Percentiles rank a stretch among this genome's conserved stretches.
These are phyloP conservation scores for Burhinus oedicnemus DNA, from an alignment of 2,113 vertebrate species.

Conservation along the genomic window DNA sequence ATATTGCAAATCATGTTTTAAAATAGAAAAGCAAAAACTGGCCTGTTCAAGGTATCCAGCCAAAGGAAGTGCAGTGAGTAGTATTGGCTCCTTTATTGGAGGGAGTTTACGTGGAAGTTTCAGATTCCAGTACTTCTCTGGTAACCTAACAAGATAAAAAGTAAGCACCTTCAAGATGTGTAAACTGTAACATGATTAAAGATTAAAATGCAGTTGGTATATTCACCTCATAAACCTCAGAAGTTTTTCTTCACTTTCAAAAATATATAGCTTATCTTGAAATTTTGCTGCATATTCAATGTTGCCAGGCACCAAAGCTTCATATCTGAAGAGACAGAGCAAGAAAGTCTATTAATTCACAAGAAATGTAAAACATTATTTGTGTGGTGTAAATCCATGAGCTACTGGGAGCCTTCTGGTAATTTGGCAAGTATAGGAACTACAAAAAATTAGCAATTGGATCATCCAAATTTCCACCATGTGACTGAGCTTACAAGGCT, in stretches of 20 bases:
- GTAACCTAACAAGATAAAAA: slow-evolving; percentile 76
- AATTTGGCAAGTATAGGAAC: neutral
- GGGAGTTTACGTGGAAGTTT: slow-evolving; percentile 90
- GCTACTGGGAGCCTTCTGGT: neutral
- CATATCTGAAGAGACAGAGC: slow-evolving; percentile 80
- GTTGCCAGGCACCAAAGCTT: slow-evolving; percentile 87
- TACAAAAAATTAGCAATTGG: neutral
- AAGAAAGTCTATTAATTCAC: neutral
- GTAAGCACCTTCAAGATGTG: neutral
- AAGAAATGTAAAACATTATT: neutral
- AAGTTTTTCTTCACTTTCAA: slow-evolving; percentile 86
- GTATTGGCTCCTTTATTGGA: slow-evolving; percentile 83
- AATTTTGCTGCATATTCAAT: slow-evolving; percentile 85
- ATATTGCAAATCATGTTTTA: neutral
- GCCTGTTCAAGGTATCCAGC: slow-evolving; percentile 93
- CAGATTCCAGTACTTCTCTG: slow-evolving; percentile 86
- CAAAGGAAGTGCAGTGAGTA: slow-evolving; percentile 86
- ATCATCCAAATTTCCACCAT: neutral
- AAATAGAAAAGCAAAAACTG: slow-evolving; percentile 9
- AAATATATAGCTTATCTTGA: slow-evolving; percentile 83
- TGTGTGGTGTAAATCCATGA: neutral
- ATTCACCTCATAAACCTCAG: slow-evolving; percentile 89
- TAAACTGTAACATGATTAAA: neutral
- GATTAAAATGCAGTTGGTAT: neutral
- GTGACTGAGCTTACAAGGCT: neutral